Evolutionary conservation across 2,113 vertebrate species (phyloP).

Genomic region (Atlantisia rogersi): DNA sequence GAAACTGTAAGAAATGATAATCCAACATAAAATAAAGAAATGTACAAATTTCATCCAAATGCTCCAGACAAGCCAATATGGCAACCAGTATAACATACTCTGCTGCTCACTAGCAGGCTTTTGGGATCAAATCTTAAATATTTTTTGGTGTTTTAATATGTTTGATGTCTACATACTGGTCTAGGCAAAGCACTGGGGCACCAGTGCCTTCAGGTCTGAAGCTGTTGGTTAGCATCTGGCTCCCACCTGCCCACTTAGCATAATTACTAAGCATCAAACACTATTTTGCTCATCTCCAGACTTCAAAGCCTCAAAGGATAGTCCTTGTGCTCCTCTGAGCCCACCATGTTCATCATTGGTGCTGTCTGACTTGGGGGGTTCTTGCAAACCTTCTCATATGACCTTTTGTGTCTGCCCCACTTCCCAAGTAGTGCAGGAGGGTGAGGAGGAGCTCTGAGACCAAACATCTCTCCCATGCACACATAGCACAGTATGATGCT

Average conservation of each 20-base stretch:
- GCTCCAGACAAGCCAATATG: neutral
- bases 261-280: conserved; percentile 21
- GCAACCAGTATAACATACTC: neutral
- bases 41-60: conserved; percentile 39
- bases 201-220: neutral
- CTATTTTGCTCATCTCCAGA: conserved; percentile 6
- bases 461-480: fast-evolving
- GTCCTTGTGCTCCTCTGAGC: neutral
- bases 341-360: neutral
- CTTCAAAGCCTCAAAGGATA: neutral
- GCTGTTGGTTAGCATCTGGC: conserved; percentile 35
- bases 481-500: neutral
- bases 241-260: conserved; percentile 47
- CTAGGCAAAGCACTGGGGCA: neutral
- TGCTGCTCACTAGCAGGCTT: neutral
- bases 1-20: conserved; percentile 54
- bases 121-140: neutral
- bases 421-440: fast-evolving
- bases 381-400: neutral
- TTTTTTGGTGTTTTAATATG: neutral
- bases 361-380: neutral
- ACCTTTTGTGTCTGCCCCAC: fast-evolving
- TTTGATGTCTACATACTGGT: neutral
- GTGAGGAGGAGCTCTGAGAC: fast-evolving
- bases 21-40: conserved; percentile 45